Evolutionary conservation across 2,113 vertebrate species (phyloP), one percentile per base, ranked within the genome.

Genomic region (Lepisosteus oculatus): DNA sequence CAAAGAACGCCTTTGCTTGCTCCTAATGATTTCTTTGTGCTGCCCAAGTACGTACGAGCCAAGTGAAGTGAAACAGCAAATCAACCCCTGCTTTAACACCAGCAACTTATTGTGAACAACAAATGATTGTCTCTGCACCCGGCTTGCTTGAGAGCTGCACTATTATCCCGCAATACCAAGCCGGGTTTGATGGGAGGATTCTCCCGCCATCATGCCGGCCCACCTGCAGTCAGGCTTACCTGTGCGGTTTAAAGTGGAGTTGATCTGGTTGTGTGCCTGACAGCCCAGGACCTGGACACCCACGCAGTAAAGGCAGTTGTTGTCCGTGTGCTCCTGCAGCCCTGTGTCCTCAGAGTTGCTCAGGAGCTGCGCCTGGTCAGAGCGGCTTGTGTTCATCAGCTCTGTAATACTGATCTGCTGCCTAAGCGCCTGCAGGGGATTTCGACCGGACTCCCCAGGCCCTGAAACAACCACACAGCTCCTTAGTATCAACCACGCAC

Each of bases 341-440:
- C 97, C 97, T 0, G 97, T 98, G 83, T 98, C 97, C 79, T 98
- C 96, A 41, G 89, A 90, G 61, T 90, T 89, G 81, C 94, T 96
- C 74, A 96, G 79, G 78, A 90, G 81, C 78, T 93, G 90, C 82
- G 93, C 95, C 44, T 92, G 96, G 75, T 90, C 90, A 4, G 94
- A 94, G 15, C 91, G 93, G 77, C 94, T 91, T 12, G 86, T 93
- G n/a, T 91, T 94, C 80, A 98, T 97, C 80, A 98, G 93, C 89
- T 99, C 97, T 0, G 97, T 96, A 76, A 99, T 97, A 72, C 97
- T 98, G 81, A 99, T 95, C 87, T 99, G 97, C 55, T 95, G 95
- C 70, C 95, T 93, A 1, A 99, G 90, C 69, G 93, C 89, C 74
- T 93, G 93, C 65, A 91, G 92, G 54, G 93, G 91, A 54, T 92